phyloP scores from a whole-genome alignment of 2,113 vertebrate genomes.

The sheep (Ovis aries) region ARS-UI_Ramb_v3.0 NC_056066.1:39551001-39551500 shows the following conservation, averaged over 20 bases:
- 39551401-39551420: background rate
- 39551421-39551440: background rate
- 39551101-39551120: background rate
- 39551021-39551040: background rate
- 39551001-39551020: background rate
- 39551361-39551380: background rate
- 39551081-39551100: background rate
- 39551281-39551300: background rate
- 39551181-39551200: background rate
- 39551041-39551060: rapidly evolving
- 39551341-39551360: background rate
- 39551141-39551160: background rate
- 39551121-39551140: background rate
- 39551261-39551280: background rate
- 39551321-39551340: background rate
- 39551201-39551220: background rate
- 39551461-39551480: background rate
- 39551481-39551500: background rate
- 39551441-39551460: background rate
- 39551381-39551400: slow-evolving; percentile 10
- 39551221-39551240: too few species aligned
- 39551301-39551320: background rate
- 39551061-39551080: background rate
- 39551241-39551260: background rate
- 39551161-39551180: background rate